Evolutionary conservation across 2,888 invertebrate species (phyloP).

Genomic region (Parnassius glacialis): DNA sequence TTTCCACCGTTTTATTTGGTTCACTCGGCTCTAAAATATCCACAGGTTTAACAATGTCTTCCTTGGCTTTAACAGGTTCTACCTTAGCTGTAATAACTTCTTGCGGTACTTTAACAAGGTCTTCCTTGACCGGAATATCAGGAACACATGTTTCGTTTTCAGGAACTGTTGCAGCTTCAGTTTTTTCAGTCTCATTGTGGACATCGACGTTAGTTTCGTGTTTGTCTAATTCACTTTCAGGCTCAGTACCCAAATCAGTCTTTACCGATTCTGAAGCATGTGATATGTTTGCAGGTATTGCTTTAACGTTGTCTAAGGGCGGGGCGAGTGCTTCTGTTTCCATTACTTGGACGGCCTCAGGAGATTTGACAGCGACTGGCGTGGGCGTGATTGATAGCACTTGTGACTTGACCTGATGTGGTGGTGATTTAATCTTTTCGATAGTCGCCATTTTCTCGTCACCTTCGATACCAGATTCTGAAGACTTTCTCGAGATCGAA

Average conservation of each 20-base stretch:
- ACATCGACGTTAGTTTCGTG: constrained; percentile 15
- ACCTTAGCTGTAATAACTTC: constrained; percentile 9
- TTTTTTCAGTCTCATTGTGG: constrained; percentile 32
- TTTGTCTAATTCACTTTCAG: constrained; percentile 22
- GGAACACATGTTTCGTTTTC: constrained; percentile 24
- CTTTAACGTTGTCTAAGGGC: constrained; percentile 54
- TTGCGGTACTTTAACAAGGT: constrained; percentile 11
- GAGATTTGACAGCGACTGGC: constrained; percentile 56
- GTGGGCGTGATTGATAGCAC: constrained; percentile 52
- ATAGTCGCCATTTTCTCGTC: constrained; percentile 60
- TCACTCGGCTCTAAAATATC: constrained; percentile 28
- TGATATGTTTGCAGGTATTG: constrained; percentile 49
- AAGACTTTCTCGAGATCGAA: constrained; percentile 57
- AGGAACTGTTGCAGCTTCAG: constrained; percentile 25
- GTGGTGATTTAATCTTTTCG: constrained; percentile 62
- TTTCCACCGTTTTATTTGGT: constrained; percentile 31
- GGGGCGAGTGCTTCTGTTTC: constrained; percentile 61
- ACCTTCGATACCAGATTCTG: constrained; percentile 53
- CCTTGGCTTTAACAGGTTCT: constrained; percentile 5
- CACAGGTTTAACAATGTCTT: constrained; percentile 27
- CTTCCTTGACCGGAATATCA: constrained; percentile 18
- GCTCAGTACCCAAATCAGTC: constrained; percentile 29
- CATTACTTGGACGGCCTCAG: constrained; percentile 47
- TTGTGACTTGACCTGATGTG: constrained; percentile 47
- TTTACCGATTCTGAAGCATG: constrained; percentile 48